phyloP scores from a whole-genome alignment of 2,113 vertebrate genomes.

The Entelurus aequoreus region DNA sequence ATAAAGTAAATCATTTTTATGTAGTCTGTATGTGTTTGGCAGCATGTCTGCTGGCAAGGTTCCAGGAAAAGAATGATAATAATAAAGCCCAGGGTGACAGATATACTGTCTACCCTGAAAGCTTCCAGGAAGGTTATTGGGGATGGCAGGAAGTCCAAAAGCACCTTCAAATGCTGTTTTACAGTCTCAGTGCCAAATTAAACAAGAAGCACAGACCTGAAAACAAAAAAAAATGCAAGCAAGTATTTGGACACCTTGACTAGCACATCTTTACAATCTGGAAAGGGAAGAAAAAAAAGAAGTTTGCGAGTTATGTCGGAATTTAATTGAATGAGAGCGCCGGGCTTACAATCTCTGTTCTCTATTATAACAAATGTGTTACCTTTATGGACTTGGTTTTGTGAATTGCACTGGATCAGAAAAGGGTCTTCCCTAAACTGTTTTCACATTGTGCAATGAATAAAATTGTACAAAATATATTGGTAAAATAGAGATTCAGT shows the following conservation, averaged over 20 bases:
- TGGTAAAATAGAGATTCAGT: no score
- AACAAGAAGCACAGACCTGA: not conserved
- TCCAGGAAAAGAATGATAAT: not conserved
- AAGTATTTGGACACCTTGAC: conserved; percentile 1
- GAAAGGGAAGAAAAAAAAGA: not conserved
- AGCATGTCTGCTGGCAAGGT: not conserved
- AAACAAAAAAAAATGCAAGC: not conserved
- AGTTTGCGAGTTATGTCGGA: not conserved
- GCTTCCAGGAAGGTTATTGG: conserved; percentile 5
- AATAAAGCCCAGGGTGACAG: not conserved
- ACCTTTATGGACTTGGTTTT: not conserved
- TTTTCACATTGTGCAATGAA: no score
- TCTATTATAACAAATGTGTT: not conserved
- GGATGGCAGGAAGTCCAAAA: not conserved
- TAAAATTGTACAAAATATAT: no score
- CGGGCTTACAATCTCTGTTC: not conserved
- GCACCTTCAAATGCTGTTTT: not conserved
- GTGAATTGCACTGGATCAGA: no score
- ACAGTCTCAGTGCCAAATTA: not conserved
- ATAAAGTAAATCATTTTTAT: not conserved
- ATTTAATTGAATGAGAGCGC: not conserved
- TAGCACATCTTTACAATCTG: no score
- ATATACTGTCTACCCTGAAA: not conserved
- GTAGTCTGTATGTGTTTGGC: not conserved
- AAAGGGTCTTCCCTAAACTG: no score